These are phyloP conservation scores for Hirtodrosophila histrioides DNA, from an alignment of 2,888 invertebrate genomes.

Conservation along the genomic window DNA sequence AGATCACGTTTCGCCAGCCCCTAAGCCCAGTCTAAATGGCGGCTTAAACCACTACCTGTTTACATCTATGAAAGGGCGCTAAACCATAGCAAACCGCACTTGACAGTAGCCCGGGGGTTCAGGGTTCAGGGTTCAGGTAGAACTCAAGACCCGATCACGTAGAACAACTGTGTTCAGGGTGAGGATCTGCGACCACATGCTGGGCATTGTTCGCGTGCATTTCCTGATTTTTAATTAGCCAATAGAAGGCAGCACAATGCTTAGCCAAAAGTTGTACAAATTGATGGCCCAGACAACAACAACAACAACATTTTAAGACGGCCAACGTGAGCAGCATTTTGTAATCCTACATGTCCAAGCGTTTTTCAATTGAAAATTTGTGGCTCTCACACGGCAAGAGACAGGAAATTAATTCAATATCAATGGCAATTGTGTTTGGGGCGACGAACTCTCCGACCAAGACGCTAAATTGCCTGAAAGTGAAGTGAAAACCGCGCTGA, in stretches of 20 bases:
- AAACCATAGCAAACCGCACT: slow-evolving; percentile 63
- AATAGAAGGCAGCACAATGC: slow-evolving; percentile 35
- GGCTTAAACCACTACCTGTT: slow-evolving; percentile 46
- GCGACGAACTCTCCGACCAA: slow-evolving; percentile 38
- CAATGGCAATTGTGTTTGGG: slow-evolving; percentile 48
- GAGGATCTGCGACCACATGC: slow-evolving; percentile 24
- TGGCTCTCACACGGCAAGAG: slow-evolving; percentile 8
- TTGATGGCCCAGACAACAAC: slow-evolving; percentile 10
- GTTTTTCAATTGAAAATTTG: slow-evolving; percentile 35
- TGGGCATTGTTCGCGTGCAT: slow-evolving; percentile 60
- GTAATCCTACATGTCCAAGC: slow-evolving; percentile 18
- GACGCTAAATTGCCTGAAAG: slow-evolving; percentile 39
- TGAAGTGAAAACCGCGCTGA: slow-evolving; percentile 45
- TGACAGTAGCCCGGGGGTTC: slow-evolving; percentile 50
- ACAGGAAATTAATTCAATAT: slow-evolving; percentile 70
- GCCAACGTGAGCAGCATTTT: slow-evolving; percentile 61
- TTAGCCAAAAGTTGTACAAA: slow-evolving; percentile 37
- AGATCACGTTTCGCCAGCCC: slow-evolving; percentile 46
- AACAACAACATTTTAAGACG: neutral
- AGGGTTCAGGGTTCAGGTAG: slow-evolving; percentile 57
- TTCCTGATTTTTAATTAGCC: slow-evolving; percentile 77
- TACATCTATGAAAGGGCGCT: slow-evolving; percentile 43
- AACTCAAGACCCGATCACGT: slow-evolving; percentile 34
- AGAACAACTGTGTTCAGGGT: slow-evolving; percentile 1
- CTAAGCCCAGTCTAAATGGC: slow-evolving; percentile 16